Conservation (phyloP, 1,140 invertebrate species). For the Mercenaria mercenaria region DNA sequence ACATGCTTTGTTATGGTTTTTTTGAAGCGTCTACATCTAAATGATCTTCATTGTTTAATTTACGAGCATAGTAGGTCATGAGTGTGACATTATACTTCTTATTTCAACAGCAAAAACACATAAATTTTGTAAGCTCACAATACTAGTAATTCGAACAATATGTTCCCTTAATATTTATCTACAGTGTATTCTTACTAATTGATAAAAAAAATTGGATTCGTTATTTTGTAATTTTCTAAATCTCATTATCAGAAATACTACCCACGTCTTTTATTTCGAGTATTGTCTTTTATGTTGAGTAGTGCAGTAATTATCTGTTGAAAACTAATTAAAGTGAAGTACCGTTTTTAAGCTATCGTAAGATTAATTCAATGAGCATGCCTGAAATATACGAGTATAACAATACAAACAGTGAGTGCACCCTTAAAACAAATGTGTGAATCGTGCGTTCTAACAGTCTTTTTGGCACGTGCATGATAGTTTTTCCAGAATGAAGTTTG, state of each 20-base stretch:
- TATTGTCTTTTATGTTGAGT: background rate
- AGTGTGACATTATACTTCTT: background rate
- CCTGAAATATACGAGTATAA: background rate
- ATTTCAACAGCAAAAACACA: background rate
- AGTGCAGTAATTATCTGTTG: background rate
- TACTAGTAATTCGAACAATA: background rate
- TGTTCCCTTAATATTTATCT: background rate
- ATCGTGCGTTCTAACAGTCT: background rate
- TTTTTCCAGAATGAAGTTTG: background rate
- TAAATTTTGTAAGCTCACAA: background rate
- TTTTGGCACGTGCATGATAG: background rate
- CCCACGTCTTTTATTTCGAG: constrained; percentile 8
- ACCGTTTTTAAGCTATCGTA: background rate
- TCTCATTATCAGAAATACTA: background rate
- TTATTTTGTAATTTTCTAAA: background rate
- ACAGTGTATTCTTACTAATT: background rate
- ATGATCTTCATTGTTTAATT: too few relatives aligned
- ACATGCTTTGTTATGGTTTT: too few relatives aligned
- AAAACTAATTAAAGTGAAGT: background rate
- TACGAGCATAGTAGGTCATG: background rate
- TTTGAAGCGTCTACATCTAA: too few relatives aligned
- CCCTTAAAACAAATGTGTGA: background rate
- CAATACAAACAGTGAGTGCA: background rate
- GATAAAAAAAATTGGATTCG: background rate
- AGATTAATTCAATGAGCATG: background rate